Base-by-base conservation (phyloP, 2,888 invertebrate species). In the Cephalotes varians region DNA sequence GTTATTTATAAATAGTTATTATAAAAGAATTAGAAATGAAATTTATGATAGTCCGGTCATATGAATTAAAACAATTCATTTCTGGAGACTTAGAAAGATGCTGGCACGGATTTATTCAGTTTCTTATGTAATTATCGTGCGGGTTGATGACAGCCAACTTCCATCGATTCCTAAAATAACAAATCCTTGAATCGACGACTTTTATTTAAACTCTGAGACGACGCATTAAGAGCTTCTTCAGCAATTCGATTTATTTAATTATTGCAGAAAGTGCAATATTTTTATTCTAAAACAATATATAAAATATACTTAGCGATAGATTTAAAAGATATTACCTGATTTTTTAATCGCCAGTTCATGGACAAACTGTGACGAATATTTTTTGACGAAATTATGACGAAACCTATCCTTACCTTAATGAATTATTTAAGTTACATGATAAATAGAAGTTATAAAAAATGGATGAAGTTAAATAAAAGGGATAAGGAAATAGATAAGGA, bases 111-210 rank as follows among this genome's bases (percentile, higher is more conserved):
- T 84, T 87, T 88, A 83, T 84, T 65, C 25, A 49, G 56, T 80
- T 81, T 67, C 90, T 90, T 90, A 90, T 89, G 73, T 90, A 90
- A 90, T 88, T 90, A 85, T 82, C 76, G 73, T 71, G 81, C 83
- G 65, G 76, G 80, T 86, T 83, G 86, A 84, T 83, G 85, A 87
- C 82, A 88, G 84, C 85, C 81, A 79, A 80, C 84, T 87, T 71
- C 84, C 87, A 88, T 89, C 85, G 86, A 89, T 88, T 90, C 89
- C 86, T 67, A 87, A 90, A 90, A 90, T 90, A 90, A 90, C 88
- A 81, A 84, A 85, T 85, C 81, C 90, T 87, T 86, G 82, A 85
- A 84, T 89, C 28, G 79, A 67, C 62, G 58, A 82, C 58, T 88
- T 85, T 90, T 87, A 67, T 76, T 69, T 49, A 12, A 72, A 18